These are phyloP conservation scores for Antheraea yamamai DNA, from an alignment of 2,888 invertebrate species.

Conservation along the genomic window DNA sequence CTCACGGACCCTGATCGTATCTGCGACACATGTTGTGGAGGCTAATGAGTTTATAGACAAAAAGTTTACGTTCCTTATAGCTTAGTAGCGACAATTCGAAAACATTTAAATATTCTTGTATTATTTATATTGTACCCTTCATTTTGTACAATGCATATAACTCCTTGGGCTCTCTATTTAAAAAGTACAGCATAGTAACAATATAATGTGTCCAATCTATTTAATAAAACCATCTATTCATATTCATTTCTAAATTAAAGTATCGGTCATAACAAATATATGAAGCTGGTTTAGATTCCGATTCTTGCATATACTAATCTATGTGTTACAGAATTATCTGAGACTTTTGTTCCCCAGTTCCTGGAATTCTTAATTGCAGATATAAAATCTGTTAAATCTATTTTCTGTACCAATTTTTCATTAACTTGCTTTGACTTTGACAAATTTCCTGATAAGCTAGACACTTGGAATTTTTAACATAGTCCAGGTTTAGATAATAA, in stretches of 20 bases:
- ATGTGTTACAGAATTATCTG: not conserved
- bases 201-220: too few species aligned
- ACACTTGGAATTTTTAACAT: too few species aligned
- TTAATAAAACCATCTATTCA: too few species aligned
- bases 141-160: too few species aligned
- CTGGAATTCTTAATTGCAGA: not conserved
- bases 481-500: too few species aligned
- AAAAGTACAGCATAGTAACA: too few species aligned
- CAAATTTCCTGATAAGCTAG: too few species aligned
- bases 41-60: conserved; percentile 66
- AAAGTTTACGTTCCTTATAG: conserved; percentile 16
- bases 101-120: not conserved
- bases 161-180: too few species aligned
- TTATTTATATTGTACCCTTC: too few species aligned
- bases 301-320: not conserved
- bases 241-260: not conserved
- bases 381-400: not conserved
- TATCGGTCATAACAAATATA: not conserved
- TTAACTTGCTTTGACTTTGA: too few species aligned
- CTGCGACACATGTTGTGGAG: conserved; percentile 71
- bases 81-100: conserved; percentile 28
- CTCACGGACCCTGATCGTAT: conserved; percentile 57
- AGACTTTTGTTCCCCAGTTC: not conserved
- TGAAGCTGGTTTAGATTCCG: not conserved
- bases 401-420: too few species aligned